phyloP scores from a whole-genome alignment of 2,113 vertebrate genomes.

The Tautogolabrus adspersus region DNA sequence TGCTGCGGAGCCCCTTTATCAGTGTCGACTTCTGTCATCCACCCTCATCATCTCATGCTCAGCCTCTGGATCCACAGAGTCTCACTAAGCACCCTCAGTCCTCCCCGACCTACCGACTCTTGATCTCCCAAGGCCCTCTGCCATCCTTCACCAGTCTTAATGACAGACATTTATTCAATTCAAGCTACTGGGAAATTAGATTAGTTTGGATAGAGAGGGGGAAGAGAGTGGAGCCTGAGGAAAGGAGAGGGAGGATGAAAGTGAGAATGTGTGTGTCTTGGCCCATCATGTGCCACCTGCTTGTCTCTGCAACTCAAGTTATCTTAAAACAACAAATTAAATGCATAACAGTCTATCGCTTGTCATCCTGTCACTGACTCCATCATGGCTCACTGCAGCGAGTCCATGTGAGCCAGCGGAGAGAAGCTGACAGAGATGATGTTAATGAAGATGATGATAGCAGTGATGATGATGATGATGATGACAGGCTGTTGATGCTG shows the following conservation, averaged over 20 bases:
- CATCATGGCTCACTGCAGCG: slow-evolving; percentile 33
- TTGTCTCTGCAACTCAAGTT: slow-evolving; percentile 13
- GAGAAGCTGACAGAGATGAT: slow-evolving; percentile 17
- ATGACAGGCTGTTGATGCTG: slow-evolving; percentile 39
- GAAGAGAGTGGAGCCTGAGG: slow-evolving; percentile 35
- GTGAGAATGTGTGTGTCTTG: slow-evolving; percentile 19
- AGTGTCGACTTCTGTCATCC: slow-evolving; percentile 3
- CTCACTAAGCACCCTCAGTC: slow-evolving; percentile 54
- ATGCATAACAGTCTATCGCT: slow-evolving; percentile 9
- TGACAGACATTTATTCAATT: slow-evolving; percentile 77
- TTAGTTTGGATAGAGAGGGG: slow-evolving; percentile 58
- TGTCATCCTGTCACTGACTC: slow-evolving; percentile 45
- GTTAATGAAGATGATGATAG: slow-evolving; percentile 46
- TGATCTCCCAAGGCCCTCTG: slow-evolving; percentile 48
- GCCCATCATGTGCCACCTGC: slow-evolving; percentile 11
- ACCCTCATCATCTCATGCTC: slow-evolving; percentile 20
- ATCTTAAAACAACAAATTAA: slow-evolving; percentile 40
- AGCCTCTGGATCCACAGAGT: slow-evolving; percentile 35
- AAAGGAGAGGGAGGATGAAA: slow-evolving; percentile 18
- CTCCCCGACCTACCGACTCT: slow-evolving; percentile 31
- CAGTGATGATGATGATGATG: slow-evolving; percentile 28
- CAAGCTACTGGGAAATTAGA: slow-evolving; percentile 66
- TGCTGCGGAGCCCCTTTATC: slow-evolving; percentile 2
- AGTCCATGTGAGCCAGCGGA: slow-evolving; percentile 30
- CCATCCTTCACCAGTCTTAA: slow-evolving; percentile 69